phyloP scores from a whole-genome alignment of 2,113 vertebrate genomes.

The Caretta caretta region DNA sequence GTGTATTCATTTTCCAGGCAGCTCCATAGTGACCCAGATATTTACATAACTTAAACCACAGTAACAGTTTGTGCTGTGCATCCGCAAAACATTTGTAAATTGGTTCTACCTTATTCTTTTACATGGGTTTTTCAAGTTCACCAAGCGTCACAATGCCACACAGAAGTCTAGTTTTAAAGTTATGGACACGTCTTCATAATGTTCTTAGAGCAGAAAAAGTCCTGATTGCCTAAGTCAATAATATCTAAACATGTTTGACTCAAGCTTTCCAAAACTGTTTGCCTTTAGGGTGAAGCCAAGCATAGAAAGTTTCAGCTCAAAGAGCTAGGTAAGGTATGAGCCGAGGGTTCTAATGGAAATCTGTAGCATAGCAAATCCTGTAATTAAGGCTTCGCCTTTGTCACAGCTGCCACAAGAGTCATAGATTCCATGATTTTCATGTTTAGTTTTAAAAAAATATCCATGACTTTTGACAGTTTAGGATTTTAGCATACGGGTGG shows the following conservation, averaged over 20 bases:
- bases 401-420: neutral
- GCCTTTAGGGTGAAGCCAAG: neutral
- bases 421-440: neutral
- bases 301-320: neutral
- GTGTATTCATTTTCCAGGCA: neutral
- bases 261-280: neutral
- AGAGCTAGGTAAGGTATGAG: neutral
- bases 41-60: neutral
- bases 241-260: neutral
- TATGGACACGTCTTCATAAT: neutral
- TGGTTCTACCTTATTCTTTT: neutral
- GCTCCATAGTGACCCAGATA: neutral
- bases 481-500: conserved; percentile 34
- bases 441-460: neutral
- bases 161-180: neutral
- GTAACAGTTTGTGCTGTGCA: neutral
- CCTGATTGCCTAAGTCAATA: neutral
- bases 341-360: neutral
- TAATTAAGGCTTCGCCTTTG: neutral
- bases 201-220: neutral
- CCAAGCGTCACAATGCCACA: neutral
- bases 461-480: conserved; percentile 17
- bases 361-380: neutral
- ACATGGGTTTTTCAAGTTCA: neutral
- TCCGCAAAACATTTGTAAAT: neutral